These are phyloP conservation scores for Samia ricini DNA, from an alignment of 1,140 invertebrate species.

Conservation along the genomic window DNA sequence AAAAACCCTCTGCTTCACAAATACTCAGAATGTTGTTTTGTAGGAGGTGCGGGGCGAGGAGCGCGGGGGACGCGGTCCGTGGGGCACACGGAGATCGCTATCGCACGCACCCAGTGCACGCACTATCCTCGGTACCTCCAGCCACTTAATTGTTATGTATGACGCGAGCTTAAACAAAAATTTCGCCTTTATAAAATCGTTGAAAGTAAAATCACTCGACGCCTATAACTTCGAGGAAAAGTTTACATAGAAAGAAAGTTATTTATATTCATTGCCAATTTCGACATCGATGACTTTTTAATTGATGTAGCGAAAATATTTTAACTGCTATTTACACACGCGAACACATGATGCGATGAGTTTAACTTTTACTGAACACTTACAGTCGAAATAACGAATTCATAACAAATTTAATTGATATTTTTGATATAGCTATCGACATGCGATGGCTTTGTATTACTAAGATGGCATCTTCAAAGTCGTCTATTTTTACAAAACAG, in stretches of 20 bases:
- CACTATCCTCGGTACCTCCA: constrained; percentile 66
- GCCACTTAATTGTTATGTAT: constrained; percentile 71
- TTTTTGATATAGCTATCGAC: not conserved
- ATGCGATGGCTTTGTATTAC: not conserved
- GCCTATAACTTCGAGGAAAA: not conserved
- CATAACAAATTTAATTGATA: not conserved
- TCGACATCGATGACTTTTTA: constrained; percentile 4
- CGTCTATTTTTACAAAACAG: constrained; percentile 13
- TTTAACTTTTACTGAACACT: not conserved
- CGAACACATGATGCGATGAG: not conserved
- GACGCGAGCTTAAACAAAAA: constrained; percentile 36
- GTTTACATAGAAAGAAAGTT: constrained; percentile 5
- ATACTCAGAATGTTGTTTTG: constrained; percentile 74
- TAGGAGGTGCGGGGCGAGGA: constrained; percentile 49
- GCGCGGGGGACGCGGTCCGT: constrained; percentile 37
- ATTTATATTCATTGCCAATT: constrained; percentile 9
- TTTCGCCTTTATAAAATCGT: constrained; percentile 6
- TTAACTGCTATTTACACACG: constrained; percentile 3
- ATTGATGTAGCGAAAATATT: constrained; percentile 8
- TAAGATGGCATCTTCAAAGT: not conserved
- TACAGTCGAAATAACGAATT: not conserved
- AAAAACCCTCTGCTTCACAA: constrained; percentile 71
- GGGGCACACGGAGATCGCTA: constrained; percentile 65
- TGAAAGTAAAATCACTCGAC: constrained; percentile 5
- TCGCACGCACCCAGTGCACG: constrained; percentile 74